phyloP scores from a whole-genome alignment of 2,888 invertebrate species.

The Dermolepida albohirtum region DNA sequence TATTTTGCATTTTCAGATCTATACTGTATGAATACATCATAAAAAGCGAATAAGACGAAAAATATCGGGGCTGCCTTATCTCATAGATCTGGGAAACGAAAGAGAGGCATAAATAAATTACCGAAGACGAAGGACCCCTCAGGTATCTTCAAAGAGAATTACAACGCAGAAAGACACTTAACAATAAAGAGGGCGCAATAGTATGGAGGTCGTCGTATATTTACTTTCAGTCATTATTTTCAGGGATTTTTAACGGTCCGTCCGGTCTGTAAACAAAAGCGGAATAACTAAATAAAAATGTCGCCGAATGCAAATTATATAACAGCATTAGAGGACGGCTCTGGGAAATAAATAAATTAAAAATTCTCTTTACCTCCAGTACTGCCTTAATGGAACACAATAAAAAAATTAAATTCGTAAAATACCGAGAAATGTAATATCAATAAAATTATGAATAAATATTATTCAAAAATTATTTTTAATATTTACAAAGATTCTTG shows the following conservation, averaged over 20 bases:
- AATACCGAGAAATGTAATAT: too few species aligned
- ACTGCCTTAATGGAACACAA: too few species aligned
- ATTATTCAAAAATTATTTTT: too few species aligned
- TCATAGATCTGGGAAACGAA: constrained; percentile 2
- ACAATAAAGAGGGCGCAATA: constrained; percentile 23
- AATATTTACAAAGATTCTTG: too few species aligned
- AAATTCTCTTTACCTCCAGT: constrained; percentile 36
- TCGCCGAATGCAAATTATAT: constrained; percentile 40
- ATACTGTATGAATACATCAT: too few species aligned
- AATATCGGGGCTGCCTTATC: constrained; percentile 10
- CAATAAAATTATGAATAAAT: too few species aligned
- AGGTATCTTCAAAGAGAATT: constrained; percentile 30
- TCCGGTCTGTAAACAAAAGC: constrained; percentile 33
- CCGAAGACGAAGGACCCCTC: constrained; percentile 1
- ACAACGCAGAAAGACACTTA: constrained; percentile 29
- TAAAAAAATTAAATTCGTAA: too few species aligned
- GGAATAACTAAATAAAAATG: constrained; percentile 41
- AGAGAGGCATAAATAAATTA: constrained; percentile 15
- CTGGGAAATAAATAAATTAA: constrained; percentile 40
- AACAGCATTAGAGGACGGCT: constrained; percentile 41
- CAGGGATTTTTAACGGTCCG: not conserved
- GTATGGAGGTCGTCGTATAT: not conserved
- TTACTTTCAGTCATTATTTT: constrained; percentile 18
- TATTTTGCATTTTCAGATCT: too few species aligned
- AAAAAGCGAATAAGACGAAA: constrained; percentile 10